Evolutionary conservation across 2,113 vertebrate species (phyloP).

Genomic region (Petroica traversi): DNA sequence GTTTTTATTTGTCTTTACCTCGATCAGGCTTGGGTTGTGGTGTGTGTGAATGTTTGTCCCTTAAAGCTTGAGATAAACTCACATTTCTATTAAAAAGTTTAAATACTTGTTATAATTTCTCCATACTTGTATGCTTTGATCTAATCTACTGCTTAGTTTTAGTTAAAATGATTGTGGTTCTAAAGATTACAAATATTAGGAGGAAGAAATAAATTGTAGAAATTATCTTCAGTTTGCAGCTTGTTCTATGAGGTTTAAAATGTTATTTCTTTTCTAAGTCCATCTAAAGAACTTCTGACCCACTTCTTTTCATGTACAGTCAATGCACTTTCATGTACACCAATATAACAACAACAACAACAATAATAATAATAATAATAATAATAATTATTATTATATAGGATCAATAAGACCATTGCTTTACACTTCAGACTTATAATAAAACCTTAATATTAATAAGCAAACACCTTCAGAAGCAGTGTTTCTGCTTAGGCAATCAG

Average conservation of each 20-base stretch:
- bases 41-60: slow-evolving; percentile 7
- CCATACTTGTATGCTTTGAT: slow-evolving; percentile 63
- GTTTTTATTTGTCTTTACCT: slow-evolving; percentile 53
- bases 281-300: slow-evolving; percentile 34
- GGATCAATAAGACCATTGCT: slow-evolving; percentile 35
- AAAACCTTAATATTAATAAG: slow-evolving; percentile 41
- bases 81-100: slow-evolving; percentile 64
- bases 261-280: slow-evolving; percentile 21
- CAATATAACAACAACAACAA: slow-evolving; percentile 50
- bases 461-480: slow-evolving; percentile 30
- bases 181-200: slow-evolving; percentile 64
- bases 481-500: slow-evolving; percentile 21
- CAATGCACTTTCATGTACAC: no score
- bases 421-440: slow-evolving; percentile 57
- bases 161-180: slow-evolving; percentile 54
- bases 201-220: slow-evolving; percentile 56
- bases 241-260: slow-evolving; percentile 70
- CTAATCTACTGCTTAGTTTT: slow-evolving; percentile 62
- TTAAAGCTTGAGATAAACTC: slow-evolving; percentile 44
- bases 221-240: slow-evolving; percentile 73
- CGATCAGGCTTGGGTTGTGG: neutral
- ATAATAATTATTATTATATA: slow-evolving; percentile 45
- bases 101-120: slow-evolving; percentile 55
- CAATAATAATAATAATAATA: slow-evolving; percentile 57
- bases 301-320: slow-evolving; percentile 50